phyloP scores from a whole-genome alignment of 2,888 invertebrate species.

The Chrysodeixis includens region DNA sequence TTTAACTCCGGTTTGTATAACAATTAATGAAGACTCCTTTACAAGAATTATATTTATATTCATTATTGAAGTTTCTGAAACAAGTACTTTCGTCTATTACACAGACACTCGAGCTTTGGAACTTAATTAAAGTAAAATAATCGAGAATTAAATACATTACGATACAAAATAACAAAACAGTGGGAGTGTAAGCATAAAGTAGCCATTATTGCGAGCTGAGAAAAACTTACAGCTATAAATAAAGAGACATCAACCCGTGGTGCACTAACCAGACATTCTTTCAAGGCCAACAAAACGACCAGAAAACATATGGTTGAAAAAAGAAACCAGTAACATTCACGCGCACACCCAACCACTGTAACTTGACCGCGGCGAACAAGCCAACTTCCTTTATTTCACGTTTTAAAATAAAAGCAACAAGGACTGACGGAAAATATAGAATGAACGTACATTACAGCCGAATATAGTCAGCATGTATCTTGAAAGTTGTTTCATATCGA shows the following conservation, averaged over 20 bases:
- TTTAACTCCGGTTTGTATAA: conserved; percentile 27
- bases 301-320: conserved; percentile 86
- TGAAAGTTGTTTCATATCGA: conserved; percentile 21
- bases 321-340: conserved; percentile 76
- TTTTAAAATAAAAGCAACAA: conserved; percentile 62
- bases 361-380: conserved; percentile 69
- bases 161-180: conserved; percentile 25
- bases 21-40: conserved; percentile 18
- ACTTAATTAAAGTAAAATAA: conserved; percentile 21
- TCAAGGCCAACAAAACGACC: conserved; percentile 86
- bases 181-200: conserved; percentile 47
- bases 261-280: conserved; percentile 83
- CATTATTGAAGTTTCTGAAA: conserved; percentile 19
- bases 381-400: conserved; percentile 73
- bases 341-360: conserved; percentile 66
- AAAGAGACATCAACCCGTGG: conserved; percentile 75
- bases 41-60: conserved; percentile 27
- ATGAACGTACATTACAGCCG: conserved; percentile 23
- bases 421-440: conserved; percentile 29
- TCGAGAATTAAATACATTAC: conserved; percentile 23
- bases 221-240: conserved; percentile 76
- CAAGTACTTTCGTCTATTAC: conserved; percentile 8
- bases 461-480: conserved; percentile 16
- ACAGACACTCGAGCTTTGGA: conserved; percentile 9
- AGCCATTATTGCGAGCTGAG: conserved; percentile 45